Evolutionary conservation across 2,888 invertebrate genomes (phyloP).

Genomic region (Balanococcus diminutus): DNA sequence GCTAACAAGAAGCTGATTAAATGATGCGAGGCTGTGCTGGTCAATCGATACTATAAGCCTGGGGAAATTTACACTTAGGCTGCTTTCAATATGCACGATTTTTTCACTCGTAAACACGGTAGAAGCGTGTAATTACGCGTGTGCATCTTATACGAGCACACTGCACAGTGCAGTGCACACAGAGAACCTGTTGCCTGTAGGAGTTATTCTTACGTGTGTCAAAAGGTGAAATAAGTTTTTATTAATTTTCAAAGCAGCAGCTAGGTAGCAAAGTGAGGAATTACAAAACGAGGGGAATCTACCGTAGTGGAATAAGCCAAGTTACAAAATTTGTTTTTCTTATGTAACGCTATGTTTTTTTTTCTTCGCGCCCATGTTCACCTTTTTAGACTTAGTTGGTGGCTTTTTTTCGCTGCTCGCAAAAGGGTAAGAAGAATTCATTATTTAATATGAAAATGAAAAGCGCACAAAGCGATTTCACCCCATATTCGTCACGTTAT

Average conservation of each 20-base stretch:
- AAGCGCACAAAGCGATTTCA: slow-evolving; percentile 54
- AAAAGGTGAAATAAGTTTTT: neutral
- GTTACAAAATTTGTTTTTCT: slow-evolving; percentile 51
- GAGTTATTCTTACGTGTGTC: neutral
- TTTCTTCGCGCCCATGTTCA: neutral
- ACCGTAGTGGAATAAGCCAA: neutral
- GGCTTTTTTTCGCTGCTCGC: neutral
- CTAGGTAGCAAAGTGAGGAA: neutral
- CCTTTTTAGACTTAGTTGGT: neutral
- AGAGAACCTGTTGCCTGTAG: slow-evolving; percentile 28
- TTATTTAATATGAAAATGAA: slow-evolving; percentile 53
- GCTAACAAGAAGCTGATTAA: slow-evolving; percentile 32
- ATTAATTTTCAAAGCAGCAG: neutral
- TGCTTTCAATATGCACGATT: neutral
- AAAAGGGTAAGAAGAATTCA: slow-evolving; percentile 45
- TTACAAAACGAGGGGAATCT: neutral
- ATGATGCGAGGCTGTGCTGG: neutral
- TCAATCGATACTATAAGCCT: neutral
- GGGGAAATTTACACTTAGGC: neutral
- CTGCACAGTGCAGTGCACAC: too few relatives aligned
- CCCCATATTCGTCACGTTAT: slow-evolving; percentile 55
- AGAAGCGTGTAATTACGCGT: neutral
- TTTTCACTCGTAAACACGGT: neutral
- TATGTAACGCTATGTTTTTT: slow-evolving; percentile 20
- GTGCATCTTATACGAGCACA: too few relatives aligned